A percentile compares a stretch with the other conserved stretches of the same genome.
phyloP scores from a whole-genome alignment of 2,113 vertebrate species.

The Pogonocichla stellata region DNA sequence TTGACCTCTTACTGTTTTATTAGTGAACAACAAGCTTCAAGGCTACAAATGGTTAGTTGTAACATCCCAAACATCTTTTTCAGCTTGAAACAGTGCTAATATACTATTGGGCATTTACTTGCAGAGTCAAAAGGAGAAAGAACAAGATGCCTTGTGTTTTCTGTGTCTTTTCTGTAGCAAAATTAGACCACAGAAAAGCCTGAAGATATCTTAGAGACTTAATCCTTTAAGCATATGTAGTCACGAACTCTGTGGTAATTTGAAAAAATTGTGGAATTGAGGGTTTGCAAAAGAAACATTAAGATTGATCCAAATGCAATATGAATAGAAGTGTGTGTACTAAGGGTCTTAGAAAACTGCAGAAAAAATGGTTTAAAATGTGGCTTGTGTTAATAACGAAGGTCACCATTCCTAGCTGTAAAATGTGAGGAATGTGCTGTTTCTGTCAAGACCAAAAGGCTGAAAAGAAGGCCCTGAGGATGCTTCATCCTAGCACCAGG shows the following conservation, averaged over 20 bases:
- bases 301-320: not conserved
- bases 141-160: not conserved
- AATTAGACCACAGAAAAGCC: not conserved
- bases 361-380: not conserved
- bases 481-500: not conserved
- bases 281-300: not conserved
- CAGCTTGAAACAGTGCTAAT: not conserved
- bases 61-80: not conserved
- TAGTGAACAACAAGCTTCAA: not conserved
- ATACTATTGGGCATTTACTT: not conserved
- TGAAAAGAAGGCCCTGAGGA: not conserved
- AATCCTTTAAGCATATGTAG: not conserved
- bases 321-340: not conserved
- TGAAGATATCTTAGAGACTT: not conserved
- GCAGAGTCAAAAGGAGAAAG: not conserved
- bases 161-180: not conserved
- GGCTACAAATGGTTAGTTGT: not conserved
- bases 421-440: not conserved
- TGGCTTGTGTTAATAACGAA: not conserved
- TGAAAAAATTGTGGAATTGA: not conserved
- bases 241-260: not conserved
- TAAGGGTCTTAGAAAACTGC: not conserved
- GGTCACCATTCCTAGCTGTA: not conserved
- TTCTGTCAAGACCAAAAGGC: not conserved
- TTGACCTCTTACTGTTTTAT: not conserved